Evolutionary conservation across 1,140 invertebrate genomes (phyloP).

Genomic region (Rhagoletis zephyria): DNA sequence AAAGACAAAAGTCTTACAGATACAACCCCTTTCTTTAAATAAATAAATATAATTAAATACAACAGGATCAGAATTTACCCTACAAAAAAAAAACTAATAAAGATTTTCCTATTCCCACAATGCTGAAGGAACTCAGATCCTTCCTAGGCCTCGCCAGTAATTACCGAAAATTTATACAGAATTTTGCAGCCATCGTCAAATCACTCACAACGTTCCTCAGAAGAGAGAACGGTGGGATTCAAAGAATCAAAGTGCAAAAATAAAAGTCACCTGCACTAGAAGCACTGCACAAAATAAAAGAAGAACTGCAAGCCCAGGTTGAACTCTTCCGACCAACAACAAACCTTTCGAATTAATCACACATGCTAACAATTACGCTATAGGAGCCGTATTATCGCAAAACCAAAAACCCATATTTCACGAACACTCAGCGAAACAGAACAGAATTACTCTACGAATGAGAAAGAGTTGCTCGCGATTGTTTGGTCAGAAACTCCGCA

Average conservation of each 20-base stretch:
- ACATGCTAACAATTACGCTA: slow-evolving; percentile 51
- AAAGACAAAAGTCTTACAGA: too few relatives aligned
- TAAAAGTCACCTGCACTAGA: slow-evolving; percentile 58
- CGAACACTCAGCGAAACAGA: neutral
- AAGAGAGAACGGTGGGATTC: slow-evolving; percentile 41
- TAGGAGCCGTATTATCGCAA: too few relatives aligned
- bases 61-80: neutral
- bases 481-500: slow-evolving; percentile 9
- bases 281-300: slow-evolving; percentile 46
- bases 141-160: too few relatives aligned
- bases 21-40: too few relatives aligned
- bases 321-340: slow-evolving; percentile 60
- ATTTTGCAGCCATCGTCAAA: neutral
- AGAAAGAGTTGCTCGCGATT: neutral
- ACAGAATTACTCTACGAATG: neutral
- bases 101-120: slow-evolving; percentile 60
- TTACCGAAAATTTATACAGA: too few relatives aligned
- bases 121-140: too few relatives aligned
- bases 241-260: slow-evolving; percentile 21
- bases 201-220: slow-evolving; percentile 63
- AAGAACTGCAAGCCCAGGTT: too few relatives aligned
- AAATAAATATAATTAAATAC: neutral
- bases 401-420: neutral
- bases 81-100: slow-evolving; percentile 61
- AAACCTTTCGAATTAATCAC: slow-evolving; percentile 67